Conservation (phyloP, 2,797 vertebrate genomes). For the Peromyscus nudipes region DNA sequence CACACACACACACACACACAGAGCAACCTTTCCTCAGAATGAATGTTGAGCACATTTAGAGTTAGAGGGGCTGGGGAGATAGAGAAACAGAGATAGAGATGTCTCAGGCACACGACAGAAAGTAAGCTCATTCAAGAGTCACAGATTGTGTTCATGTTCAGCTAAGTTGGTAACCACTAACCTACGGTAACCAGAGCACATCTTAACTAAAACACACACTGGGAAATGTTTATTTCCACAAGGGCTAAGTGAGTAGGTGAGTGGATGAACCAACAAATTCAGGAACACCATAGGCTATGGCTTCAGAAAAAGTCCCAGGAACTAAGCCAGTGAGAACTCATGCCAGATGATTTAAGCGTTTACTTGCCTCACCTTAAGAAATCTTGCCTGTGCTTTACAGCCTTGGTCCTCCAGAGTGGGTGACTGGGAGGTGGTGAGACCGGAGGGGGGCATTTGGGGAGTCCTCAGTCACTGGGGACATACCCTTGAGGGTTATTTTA, state of each 20-base stretch:
- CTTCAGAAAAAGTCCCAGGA: not conserved
- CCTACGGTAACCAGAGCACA: not conserved
- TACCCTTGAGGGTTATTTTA: no score
- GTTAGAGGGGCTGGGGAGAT: not conserved
- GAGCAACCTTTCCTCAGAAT: not conserved
- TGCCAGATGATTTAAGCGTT: not conserved
- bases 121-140: not conserved
- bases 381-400: not conserved
- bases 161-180: not conserved
- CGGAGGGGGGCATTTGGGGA: not conserved
- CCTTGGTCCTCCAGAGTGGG: not conserved
- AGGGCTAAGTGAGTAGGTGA: not conserved
- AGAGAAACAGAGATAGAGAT: not conserved
- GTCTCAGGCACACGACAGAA: not conserved
- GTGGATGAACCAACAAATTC: not conserved
- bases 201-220: not conserved
- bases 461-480: not conserved
- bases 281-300: not conserved
- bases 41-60: not conserved
- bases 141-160: not conserved
- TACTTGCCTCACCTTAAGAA: not conserved
- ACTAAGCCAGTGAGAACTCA: not conserved
- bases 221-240: conserved; percentile 13
- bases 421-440: not conserved
- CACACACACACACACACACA: not conserved